These are phyloP conservation scores for Saccostrea glomerata DNA, from an alignment of 1,140 invertebrate genomes.

Conservation along the genomic window DNA sequence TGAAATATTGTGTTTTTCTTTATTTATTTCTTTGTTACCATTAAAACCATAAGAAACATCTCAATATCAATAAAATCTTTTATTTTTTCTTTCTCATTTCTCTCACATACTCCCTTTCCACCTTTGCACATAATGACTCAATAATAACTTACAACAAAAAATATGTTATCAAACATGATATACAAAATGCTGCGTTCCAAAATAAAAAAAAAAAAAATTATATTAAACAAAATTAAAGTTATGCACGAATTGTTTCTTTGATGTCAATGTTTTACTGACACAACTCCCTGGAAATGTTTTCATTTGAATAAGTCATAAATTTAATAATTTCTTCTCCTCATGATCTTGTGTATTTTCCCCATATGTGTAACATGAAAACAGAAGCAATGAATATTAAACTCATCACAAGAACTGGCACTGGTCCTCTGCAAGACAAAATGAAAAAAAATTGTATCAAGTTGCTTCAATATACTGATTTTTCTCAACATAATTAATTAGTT, in stretches of 20 bases:
- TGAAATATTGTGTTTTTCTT: no score
- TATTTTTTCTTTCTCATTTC: not conserved
- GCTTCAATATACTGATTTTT: no score
- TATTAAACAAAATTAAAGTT: not conserved
- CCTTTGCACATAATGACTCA: not conserved
- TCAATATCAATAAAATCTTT: conserved; percentile 16
- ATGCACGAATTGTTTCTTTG: not conserved
- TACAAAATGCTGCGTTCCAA: not conserved
- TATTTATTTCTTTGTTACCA: no score
- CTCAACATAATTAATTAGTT: no score
- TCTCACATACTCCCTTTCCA: conserved; percentile 4
- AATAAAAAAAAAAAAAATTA: not conserved
- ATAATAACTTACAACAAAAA: conserved; percentile 11
- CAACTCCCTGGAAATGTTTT: conserved; percentile 26
- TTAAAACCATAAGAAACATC: not conserved
- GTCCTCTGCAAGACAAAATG: conserved; percentile 87
- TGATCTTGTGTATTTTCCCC: conserved; percentile 99
- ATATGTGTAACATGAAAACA: conserved; percentile 99
- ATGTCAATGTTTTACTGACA: not conserved
- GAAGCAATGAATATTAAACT: conserved; percentile 99
- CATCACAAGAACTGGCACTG: conserved; percentile 99
- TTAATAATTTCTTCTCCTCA: conserved; percentile 80
- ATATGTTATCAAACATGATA: not conserved
- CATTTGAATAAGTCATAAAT: not conserved
- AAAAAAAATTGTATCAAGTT: no score